These are phyloP conservation scores for Amblyopsis hoosieri DNA, from an alignment of 2,797 vertebrate genomes.

Conservation along the genomic window DNA sequence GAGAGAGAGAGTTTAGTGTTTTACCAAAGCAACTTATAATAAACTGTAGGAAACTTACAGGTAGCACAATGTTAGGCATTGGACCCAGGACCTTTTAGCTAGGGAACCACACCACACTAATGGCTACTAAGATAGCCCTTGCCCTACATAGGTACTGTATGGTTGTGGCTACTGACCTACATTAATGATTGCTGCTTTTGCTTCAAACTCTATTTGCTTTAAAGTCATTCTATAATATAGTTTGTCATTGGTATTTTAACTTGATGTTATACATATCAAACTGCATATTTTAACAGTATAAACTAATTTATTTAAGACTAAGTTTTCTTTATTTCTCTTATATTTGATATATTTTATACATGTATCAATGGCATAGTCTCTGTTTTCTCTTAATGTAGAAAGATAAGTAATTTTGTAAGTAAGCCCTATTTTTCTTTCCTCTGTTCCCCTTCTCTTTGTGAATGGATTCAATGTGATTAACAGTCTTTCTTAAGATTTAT, in stretches of 20 bases:
- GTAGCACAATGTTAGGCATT: too few species aligned
- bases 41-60: too few species aligned
- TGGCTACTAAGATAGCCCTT: constrained; percentile 62
- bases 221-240: constrained; percentile 83
- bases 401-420: constrained; percentile 95
- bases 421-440: constrained; percentile 90
- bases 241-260: constrained; percentile 94
- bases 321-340: constrained; percentile 87
- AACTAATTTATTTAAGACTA: constrained; percentile 75
- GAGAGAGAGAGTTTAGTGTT: too few species aligned
- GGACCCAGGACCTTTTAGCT: background rate
- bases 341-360: constrained; percentile 75
- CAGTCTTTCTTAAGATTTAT: constrained; percentile 97
- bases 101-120: constrained; percentile 37
- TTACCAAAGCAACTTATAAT: too few species aligned
- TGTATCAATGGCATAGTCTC: constrained; percentile 84
- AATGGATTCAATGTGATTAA: constrained; percentile 99
- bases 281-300: constrained; percentile 57
- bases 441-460: constrained; percentile 87
- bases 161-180: constrained; percentile 51
- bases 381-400: constrained; percentile 88
- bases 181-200: constrained; percentile 29
- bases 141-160: constrained; percentile 52
- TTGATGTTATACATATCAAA: constrained; percentile 69
- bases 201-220: constrained; percentile 54